phyloP scores from a whole-genome alignment of 2,113 vertebrate genomes.

The Limnothrissa miodon region DNA sequence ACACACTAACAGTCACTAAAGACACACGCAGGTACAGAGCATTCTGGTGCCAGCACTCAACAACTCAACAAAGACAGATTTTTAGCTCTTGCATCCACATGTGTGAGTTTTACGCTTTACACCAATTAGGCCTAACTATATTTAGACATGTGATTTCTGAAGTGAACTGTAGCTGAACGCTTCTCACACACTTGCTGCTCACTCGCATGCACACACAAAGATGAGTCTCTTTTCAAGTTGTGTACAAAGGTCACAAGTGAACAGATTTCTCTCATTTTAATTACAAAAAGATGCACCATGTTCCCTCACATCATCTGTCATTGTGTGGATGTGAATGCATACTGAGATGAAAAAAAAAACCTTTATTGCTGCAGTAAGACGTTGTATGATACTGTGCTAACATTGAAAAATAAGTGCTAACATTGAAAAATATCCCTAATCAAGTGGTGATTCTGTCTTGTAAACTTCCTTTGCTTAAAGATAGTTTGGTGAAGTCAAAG shows the following conservation, averaged over 20 bases:
- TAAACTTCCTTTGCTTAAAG: background rate
- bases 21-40: background rate
- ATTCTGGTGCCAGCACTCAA: background rate
- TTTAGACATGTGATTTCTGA: background rate
- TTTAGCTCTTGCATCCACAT: background rate
- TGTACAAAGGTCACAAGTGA: background rate
- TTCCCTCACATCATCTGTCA: background rate
- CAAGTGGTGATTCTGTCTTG: background rate
- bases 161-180: background rate
- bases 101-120: background rate
- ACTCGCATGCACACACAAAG: background rate
- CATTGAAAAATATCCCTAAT: background rate
- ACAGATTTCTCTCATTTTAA: background rate
- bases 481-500: background rate
- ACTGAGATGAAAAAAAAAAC: background rate
- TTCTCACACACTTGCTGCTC: background rate
- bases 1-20: background rate
- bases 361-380: background rate
- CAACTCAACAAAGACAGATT: background rate
- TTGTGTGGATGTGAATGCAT: background rate
- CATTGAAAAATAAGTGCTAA: no score
- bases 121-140: background rate
- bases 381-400: background rate
- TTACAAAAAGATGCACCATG: background rate
- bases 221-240: background rate